phyloP scores from a whole-genome alignment of 2,113 vertebrate genomes.

The Rhinoderma darwinii region DNA sequence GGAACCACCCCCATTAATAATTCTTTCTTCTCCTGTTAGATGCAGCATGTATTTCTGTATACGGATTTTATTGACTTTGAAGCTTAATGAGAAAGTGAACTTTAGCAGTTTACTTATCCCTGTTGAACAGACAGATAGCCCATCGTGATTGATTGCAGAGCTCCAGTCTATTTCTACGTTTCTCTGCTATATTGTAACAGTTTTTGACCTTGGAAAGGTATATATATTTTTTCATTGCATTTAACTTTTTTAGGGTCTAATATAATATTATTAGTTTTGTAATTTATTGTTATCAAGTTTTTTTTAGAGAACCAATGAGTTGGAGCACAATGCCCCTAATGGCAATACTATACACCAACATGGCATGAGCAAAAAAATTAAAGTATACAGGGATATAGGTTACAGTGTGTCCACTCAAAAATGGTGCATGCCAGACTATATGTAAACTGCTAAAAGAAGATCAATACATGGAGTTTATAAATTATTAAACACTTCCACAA shows the following conservation, averaged over 20 bases:
- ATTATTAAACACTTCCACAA: too few relatives aligned
- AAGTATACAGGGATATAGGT: too few relatives aligned
- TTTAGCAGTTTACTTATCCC: slow-evolving; percentile 44
- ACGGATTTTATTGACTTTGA: slow-evolving; percentile 41
- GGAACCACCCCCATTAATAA: slow-evolving; percentile 32
- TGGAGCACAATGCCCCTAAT: too few relatives aligned
- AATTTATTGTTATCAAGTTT: too few relatives aligned
- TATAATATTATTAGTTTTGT: not conserved
- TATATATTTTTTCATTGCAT: not conserved
- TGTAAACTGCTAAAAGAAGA: too few relatives aligned
- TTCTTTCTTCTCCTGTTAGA: not conserved
- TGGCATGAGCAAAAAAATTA: too few relatives aligned
- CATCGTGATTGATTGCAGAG: slow-evolving; percentile 20
- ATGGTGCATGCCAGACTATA: too few relatives aligned
- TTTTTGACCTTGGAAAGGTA: not conserved
- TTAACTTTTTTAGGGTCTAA: not conserved
- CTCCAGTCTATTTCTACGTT: not conserved
- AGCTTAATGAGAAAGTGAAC: slow-evolving; percentile 28
- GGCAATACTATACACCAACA: too few relatives aligned
- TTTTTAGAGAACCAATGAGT: too few relatives aligned
- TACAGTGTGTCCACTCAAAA: too few relatives aligned
- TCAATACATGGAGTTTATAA: too few relatives aligned
- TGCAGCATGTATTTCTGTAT: not conserved
- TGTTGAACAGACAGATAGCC: slow-evolving; percentile 6
- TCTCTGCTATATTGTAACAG: not conserved